Evolutionary conservation across 92 coral and sea anemone species (phyloP).

Genomic region (Phymanthus crucifer): DNA sequence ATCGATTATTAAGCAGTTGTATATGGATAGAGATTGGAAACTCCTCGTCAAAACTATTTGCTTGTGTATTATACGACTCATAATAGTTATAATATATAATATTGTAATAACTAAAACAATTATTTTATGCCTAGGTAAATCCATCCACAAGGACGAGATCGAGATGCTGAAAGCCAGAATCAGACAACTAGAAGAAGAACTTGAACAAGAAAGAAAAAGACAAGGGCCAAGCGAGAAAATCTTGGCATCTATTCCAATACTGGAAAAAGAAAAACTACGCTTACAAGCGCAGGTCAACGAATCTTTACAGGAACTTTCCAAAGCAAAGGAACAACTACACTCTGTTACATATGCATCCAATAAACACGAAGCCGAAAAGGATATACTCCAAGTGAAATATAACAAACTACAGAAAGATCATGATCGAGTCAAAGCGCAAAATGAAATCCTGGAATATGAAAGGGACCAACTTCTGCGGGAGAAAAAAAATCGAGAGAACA

Average conservation of each 20-base stretch:
- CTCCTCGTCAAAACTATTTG: too few relatives aligned
- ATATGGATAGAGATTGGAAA: too few relatives aligned
- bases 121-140: constrained; percentile 26
- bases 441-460: constrained; percentile 48
- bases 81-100: too few relatives aligned
- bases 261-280: constrained; percentile 82
- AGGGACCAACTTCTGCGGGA: constrained; percentile 44
- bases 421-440: constrained; percentile 49
- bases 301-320: constrained; percentile 64
- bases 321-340: constrained; percentile 50
- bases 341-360: constrained; percentile 29
- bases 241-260: constrained; percentile 61
- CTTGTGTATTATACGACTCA: neutral
- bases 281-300: constrained; percentile 71
- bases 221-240: constrained; percentile 53
- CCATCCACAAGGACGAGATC: constrained; percentile 44
- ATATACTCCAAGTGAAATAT: constrained; percentile 41
- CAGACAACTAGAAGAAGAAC: constrained; percentile 62
- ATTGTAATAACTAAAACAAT: neutral
- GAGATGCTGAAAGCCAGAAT: constrained; percentile 59
- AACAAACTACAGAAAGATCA: constrained; percentile 53
- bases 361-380: constrained; percentile 47
- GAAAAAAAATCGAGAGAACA: constrained; percentile 40
- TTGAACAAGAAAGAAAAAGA: constrained; percentile 51
- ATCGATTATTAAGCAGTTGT: neutral